These are phyloP conservation scores for Drosophila fulvimacula DNA, from an alignment of 2,888 invertebrate species.

Conservation along the genomic window DNA sequence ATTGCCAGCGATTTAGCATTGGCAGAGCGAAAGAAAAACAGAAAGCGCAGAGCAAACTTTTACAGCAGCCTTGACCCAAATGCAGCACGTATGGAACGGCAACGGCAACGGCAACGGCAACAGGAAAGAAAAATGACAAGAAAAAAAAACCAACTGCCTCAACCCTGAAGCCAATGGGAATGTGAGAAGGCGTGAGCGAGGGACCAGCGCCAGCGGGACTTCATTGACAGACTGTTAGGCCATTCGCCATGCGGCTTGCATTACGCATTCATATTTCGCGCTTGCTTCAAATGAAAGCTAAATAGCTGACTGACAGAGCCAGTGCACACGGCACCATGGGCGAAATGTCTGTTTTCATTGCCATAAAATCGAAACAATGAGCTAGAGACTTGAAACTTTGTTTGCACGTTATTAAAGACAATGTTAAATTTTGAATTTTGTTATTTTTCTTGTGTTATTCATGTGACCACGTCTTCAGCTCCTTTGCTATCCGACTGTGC, in stretches of 20 bases:
- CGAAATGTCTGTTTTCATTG: no score
- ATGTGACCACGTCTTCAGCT: no score
- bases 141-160: conserved; percentile 3
- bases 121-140: not conserved
- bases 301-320: conserved; percentile 1
- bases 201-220: conserved; percentile 5
- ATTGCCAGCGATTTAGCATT: conserved; percentile 31
- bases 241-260: conserved; percentile 38
- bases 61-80: conserved; percentile 62
- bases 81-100: conserved; percentile 22
- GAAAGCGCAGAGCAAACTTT: not conserved
- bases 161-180: not conserved
- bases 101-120: conserved; percentile 14
- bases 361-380: no score
- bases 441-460: no score
- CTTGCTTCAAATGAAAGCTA: conserved; percentile 18
- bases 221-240: conserved; percentile 36
- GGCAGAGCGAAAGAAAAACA: not conserved
- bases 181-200: not conserved
- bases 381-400: no score
- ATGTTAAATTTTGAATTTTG: no score
- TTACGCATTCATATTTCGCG: conserved; percentile 30
- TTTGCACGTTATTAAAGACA: no score
- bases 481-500: no score
- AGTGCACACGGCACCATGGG: no score